Evolutionary conservation across 2,797 vertebrate species (phyloP).

Genomic region (Acrocephalus scirpaceus): DNA sequence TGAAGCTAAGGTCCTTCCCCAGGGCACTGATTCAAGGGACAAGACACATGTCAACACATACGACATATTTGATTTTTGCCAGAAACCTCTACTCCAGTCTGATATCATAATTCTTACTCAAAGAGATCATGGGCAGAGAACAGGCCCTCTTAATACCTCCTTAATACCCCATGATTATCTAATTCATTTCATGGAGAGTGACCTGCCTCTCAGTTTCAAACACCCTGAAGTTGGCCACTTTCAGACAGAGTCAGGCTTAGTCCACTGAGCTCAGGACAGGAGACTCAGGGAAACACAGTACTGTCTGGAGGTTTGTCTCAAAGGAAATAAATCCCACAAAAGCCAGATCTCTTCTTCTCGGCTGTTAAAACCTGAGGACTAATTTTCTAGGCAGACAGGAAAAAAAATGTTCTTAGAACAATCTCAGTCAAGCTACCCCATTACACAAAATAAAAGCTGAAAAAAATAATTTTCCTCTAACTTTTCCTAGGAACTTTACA

Average conservation of each 20-base stretch:
- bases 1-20: conserved; percentile 44
- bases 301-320: neutral
- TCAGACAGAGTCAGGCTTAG: neutral
- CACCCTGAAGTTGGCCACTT: neutral
- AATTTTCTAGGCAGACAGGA: neutral
- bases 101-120: neutral
- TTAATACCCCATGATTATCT: neutral
- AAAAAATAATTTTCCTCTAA: neutral
- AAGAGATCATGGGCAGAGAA: neutral
- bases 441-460: neutral
- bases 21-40: neutral
- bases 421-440: neutral
- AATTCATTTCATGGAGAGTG: neutral
- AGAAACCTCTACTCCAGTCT: neutral
- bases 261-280: neutral
- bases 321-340: neutral
- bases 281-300: neutral
- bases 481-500: neutral
- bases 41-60: conserved; percentile 28
- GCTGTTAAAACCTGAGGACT: neutral
- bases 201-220: neutral
- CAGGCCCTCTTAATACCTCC: neutral
- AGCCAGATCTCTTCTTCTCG: neutral
- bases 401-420: neutral
- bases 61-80: neutral